A percentile compares a stretch with the other conserved stretches of the same genome.
Evolutionary conservation across 1,140 invertebrate species (phyloP).

Genomic region (Drosophila sp.): DNA sequence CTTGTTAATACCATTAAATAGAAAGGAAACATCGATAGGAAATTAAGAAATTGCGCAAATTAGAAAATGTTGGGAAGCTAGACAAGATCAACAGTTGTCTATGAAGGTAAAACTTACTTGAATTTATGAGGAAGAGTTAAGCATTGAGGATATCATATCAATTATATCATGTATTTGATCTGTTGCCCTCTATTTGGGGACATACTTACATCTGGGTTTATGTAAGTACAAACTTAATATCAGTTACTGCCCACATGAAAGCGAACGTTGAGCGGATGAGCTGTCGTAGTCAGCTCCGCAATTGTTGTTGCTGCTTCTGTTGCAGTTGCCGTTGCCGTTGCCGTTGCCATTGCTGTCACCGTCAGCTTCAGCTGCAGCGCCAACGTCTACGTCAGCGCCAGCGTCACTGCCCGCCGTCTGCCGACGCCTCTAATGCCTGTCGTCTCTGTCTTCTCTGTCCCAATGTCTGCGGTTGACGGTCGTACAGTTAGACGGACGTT

Average conservation of each 20-base stretch:
- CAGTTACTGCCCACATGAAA: constrained; percentile 40
- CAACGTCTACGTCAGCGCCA: constrained; percentile 18
- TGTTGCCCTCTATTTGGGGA: background rate
- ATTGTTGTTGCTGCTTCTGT: constrained; percentile 13
- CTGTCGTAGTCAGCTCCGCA: constrained; percentile 29
- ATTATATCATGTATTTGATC: no score
- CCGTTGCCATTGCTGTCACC: constrained; percentile 22
- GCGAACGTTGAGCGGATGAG: constrained; percentile 67
- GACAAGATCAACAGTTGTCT: background rate
- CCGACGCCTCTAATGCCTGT: constrained; percentile 55
- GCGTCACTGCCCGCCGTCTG: constrained; percentile 27
- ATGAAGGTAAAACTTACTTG: background rate
- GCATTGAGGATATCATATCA: no score
- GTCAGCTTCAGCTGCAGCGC: constrained; percentile 29
- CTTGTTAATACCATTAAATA: no score
- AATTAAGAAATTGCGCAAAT: no score
- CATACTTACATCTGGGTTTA: background rate
- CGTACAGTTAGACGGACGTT: constrained; percentile 83
- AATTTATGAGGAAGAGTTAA: background rate
- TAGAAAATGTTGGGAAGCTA: no score
- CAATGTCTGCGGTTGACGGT: constrained; percentile 79
- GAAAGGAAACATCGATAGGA: no score
- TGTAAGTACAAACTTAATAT: constrained; percentile 27
- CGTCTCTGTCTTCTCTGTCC: constrained; percentile 56
- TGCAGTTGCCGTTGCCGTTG: constrained; percentile 19